Evolutionary conservation across 2,113 vertebrate species (phyloP), one percentile per base, ranked within the genome.

Genomic region (Hoplias malabaricus): DNA sequence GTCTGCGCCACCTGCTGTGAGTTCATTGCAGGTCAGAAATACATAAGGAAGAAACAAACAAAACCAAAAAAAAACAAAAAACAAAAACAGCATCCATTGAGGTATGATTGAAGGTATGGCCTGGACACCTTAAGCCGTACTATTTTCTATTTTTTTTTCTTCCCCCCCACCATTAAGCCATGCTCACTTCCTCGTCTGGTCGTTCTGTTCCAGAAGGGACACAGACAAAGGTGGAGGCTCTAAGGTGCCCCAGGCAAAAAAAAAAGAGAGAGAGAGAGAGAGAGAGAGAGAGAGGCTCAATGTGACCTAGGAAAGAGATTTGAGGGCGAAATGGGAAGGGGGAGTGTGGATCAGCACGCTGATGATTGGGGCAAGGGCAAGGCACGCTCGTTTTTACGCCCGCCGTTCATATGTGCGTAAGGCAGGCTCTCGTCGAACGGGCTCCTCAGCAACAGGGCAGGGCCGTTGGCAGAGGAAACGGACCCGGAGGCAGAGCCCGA

Each of bases 401-500:
- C 95, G n/a, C 98, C 97, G 2, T 99, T 99, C 98, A 99, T 99
- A 93, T 98, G 98, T 0, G 97, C 94, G 16, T 98, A 98, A 0
- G 95, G 93, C 88, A 96, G 96, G 19, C 94, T 87, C 87, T 98
- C 96, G 14, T 97, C 96, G 38, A 96, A 93, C 80, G 94, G 93
- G 78, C 94, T 90, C 31, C 93, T 88, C 10, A 94, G 90, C 0
- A 94, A 77, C 83, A 94, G 90, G 56, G 93, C 89, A 0, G 94
- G 93, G 83, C 96, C 96, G 0, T 97, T 97, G 84, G 95, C 92
- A 0, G 93, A 62, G 16, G 59, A 19, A 10, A n/a, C 31, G 7
- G 59, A 23, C 6, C 48, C 91, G 57, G 92, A 94, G 86, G 84
- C 86, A 85, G 90, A 90, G 84, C 90, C 92, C 29, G 92, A 89